Base-by-base conservation (phyloP, 2,797 vertebrate genomes). In the Centropyge bicolor region DNA sequence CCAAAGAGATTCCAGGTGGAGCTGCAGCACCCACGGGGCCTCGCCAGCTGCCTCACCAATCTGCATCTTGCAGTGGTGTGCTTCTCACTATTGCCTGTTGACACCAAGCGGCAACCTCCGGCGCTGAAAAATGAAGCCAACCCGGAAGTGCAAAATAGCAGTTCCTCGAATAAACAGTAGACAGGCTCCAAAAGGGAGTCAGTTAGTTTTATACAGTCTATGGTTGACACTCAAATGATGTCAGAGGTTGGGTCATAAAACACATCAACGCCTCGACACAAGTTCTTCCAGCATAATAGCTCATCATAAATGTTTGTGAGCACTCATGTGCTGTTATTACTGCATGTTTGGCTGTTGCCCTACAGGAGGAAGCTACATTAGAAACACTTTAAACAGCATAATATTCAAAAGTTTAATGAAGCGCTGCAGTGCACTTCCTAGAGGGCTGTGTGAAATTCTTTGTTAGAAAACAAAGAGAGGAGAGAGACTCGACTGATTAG, bases 361-460 rank as follows among this genome's bases (percentile, higher is more conserved):
- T n/a, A 11, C 40, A 67, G 67, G 61, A 67, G 40, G 38, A 6
- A 6, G 57, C 27, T 41, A 43, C 79, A 78, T 68, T 76, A 49
- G 51, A 76, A 76, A 49, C 59, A 85, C 81, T 90, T 89, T 78
- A 72, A 90, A 89, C 69, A 78, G 78, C 74, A 69, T 62, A 82
- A 74, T 68, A 76, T 87, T 87, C 83, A 79, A 76, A 90, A 81
- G 87, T 84, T 89, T 92, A 92, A 93, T 93, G 90, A 89, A 85
- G 70, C 71, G 16, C 68, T 36, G 43, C 52, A 49, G 38, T 27
- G 41, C 65, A 55, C 69, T 81, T 84, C 61, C 69, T 76, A 63
- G 27, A 80, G 57, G 55, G 57, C 46, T 86, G 48, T 79, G 65
- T 76, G 66, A 74, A 86, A 79, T 82, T 63, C 76, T 80, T 82